These are phyloP conservation scores for Hydrolagus affinis DNA, from an alignment of 2,113 vertebrate species.

Conservation along the genomic window DNA sequence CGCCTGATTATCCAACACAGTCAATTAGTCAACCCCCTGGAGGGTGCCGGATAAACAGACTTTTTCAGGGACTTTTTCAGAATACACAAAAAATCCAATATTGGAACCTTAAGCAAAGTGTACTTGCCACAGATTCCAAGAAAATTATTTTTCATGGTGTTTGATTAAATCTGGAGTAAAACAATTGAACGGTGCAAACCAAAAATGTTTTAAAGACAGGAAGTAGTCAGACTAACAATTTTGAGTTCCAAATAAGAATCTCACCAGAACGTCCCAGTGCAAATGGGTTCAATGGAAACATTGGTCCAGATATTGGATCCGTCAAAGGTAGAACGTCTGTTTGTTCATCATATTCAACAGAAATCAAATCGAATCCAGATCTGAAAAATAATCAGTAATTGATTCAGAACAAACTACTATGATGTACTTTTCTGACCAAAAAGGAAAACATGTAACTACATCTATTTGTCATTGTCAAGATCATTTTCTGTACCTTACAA, in stretches of 20 bases:
- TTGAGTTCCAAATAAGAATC: slow-evolving; percentile 48
- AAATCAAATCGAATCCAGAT: slow-evolving; percentile 52
- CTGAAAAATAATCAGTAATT: slow-evolving; percentile 37
- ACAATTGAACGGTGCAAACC: slow-evolving; percentile 28
- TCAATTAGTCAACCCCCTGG: too few species aligned
- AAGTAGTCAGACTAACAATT: slow-evolving; percentile 4
- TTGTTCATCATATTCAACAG: slow-evolving; percentile 44
- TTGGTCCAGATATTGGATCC: slow-evolving; percentile 48
- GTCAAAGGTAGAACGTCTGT: slow-evolving; percentile 47
- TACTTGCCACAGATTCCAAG: slow-evolving; percentile 33
- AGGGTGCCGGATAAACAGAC: too few species aligned
- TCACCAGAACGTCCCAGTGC: slow-evolving; percentile 74
- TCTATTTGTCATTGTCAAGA: neutral
- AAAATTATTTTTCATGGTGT: neutral
- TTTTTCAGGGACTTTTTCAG: neutral
- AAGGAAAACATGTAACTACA: neutral
- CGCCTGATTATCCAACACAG: too few species aligned
- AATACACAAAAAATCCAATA: neutral
- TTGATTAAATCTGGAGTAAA: neutral
- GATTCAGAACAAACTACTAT: neutral
- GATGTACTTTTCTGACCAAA: too few species aligned
- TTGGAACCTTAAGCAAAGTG: slow-evolving; percentile 29
- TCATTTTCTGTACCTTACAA: neutral
- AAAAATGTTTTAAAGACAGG: slow-evolving; percentile 16
- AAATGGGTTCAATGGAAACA: slow-evolving; percentile 55